Evolutionary conservation across 2,888 invertebrate species (phyloP).

Genomic region (Macropis europaea): DNA sequence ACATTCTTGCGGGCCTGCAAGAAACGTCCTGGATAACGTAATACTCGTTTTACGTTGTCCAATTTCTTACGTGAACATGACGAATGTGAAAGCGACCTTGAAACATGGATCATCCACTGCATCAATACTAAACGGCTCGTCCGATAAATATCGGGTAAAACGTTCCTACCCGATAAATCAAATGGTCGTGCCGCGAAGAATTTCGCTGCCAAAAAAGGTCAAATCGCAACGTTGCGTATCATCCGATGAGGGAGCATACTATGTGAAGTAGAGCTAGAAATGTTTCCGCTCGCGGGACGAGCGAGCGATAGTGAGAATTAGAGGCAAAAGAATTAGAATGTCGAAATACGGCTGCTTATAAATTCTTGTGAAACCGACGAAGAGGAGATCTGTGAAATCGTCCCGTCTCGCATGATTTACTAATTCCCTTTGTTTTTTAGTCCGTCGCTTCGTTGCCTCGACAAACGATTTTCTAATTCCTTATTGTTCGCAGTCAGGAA

Average conservation of each 20-base stretch:
- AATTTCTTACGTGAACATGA: slow-evolving; percentile 61
- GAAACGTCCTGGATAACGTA: slow-evolving; percentile 57
- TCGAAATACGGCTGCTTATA: slow-evolving; percentile 6
- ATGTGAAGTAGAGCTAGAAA: slow-evolving; percentile 10
- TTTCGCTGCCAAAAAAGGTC: background rate
- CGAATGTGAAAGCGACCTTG: slow-evolving; percentile 65
- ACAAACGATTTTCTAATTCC: no score
- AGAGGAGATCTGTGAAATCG: background rate
- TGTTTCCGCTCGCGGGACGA: background rate
- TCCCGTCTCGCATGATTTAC: background rate
- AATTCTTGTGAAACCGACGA: slow-evolving; percentile 1
- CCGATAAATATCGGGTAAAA: slow-evolving; percentile 17
- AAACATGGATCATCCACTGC: slow-evolving; percentile 57
- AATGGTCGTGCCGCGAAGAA: background rate
- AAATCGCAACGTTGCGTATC: background rate
- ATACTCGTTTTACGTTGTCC: slow-evolving; percentile 45
- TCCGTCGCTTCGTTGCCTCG: no score
- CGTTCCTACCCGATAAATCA: slow-evolving; percentile 13
- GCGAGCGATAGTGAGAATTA: background rate
- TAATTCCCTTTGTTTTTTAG: background rate
- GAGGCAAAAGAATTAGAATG: background rate
- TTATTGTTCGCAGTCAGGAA: no score
- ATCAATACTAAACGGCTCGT: slow-evolving; percentile 35
- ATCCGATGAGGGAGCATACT: background rate
- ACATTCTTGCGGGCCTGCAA: slow-evolving; percentile 22